Evolutionary conservation across 2,888 invertebrate genomes (phyloP).

Genomic region (Drosophila macrospina): DNA sequence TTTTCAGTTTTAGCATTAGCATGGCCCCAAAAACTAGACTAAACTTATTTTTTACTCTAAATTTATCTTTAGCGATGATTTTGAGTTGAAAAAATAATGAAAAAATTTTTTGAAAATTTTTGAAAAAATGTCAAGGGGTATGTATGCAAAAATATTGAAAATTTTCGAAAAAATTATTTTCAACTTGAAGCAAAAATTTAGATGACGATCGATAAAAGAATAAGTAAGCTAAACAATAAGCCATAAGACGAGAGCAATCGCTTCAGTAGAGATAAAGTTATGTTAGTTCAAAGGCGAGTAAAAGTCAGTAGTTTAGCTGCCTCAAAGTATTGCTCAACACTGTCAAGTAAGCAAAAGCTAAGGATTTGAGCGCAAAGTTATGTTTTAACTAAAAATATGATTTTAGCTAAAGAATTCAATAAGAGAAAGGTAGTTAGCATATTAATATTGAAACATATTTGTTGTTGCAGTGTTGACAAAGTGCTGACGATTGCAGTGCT

Average conservation of each 20-base stretch:
- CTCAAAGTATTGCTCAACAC: too few relatives aligned
- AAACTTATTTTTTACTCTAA: background rate
- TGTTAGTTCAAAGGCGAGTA: background rate
- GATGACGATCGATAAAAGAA: background rate
- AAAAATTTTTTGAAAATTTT: background rate
- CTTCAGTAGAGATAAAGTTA: background rate
- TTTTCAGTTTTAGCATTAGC: background rate
- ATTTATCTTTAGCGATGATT: background rate
- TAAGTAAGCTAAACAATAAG: background rate
- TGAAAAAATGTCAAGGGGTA: background rate
- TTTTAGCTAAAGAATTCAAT: too few relatives aligned
- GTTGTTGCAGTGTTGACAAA: too few relatives aligned
- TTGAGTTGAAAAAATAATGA: background rate
- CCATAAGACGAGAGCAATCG: background rate
- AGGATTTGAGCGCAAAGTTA: too few relatives aligned
- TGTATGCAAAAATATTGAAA: background rate
- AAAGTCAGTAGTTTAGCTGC: too few relatives aligned
- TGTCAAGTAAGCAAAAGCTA: too few relatives aligned
- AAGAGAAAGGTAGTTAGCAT: too few relatives aligned
- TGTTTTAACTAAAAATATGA: too few relatives aligned
- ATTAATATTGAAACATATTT: too few relatives aligned
- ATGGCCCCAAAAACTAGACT: background rate
- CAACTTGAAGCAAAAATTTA: background rate
- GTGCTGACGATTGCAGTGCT: too few relatives aligned
- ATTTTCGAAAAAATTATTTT: background rate